These are phyloP conservation scores for Harpalus rubripes DNA, from an alignment of 2,888 invertebrate genomes.

Conservation along the genomic window DNA sequence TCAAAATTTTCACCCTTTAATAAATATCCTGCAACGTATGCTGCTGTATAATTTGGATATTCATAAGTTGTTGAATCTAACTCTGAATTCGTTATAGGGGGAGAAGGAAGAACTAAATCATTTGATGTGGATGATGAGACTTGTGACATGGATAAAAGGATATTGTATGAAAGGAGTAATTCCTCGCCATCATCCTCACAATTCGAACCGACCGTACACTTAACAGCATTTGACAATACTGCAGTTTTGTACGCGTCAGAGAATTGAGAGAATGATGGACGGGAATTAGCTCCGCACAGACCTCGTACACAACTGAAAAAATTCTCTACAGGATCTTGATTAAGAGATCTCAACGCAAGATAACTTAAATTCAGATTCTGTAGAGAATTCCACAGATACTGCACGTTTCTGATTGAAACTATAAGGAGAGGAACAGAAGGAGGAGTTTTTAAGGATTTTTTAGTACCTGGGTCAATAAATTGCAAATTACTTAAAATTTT, in stretches of 20 bases:
- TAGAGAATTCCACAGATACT: conserved; percentile 39
- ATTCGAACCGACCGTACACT: not conserved
- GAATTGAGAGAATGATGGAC: conserved; percentile 6
- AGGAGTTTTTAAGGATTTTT: not conserved
- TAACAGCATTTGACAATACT: conserved; percentile 7
- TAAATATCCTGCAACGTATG: no score
- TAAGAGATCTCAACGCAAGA: conserved; percentile 17
- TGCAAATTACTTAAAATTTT: not conserved
- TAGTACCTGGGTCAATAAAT: not conserved
- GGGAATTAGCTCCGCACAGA: not conserved
- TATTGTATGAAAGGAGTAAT: conserved; percentile 6
- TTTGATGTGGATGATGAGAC: not conserved
- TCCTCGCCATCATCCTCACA: conserved; percentile 43
- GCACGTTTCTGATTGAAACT: conserved; percentile 26
- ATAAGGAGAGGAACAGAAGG: conserved; percentile 1
- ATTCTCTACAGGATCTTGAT: conserved; percentile 19
- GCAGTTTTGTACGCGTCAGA: not conserved
- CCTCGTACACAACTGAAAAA: conserved; percentile 17
- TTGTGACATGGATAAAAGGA: not conserved
- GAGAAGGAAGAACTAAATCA: not conserved
- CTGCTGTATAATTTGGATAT: no score
- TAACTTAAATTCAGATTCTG: conserved; percentile 21
- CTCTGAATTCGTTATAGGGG: not conserved
- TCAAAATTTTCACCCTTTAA: no score
- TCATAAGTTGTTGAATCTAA: no score